phyloP scores from a whole-genome alignment of 2,797 vertebrate species.

The Platyrinchus mystaceus region DNA sequence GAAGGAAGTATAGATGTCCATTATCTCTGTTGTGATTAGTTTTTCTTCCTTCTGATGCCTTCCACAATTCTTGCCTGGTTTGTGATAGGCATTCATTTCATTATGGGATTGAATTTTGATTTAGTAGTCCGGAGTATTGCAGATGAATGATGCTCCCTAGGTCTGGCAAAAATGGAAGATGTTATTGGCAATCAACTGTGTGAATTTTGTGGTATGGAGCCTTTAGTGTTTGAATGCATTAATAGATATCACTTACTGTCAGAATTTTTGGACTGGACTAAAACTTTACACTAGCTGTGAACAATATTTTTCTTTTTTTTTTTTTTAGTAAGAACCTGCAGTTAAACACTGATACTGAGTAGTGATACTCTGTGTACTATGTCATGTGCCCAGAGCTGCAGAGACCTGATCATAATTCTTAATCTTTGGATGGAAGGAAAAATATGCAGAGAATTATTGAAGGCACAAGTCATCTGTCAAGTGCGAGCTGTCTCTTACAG shows the following conservation, averaged over 20 bases:
- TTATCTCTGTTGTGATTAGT: not conserved
- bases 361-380: accelerated
- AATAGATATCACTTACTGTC: not conserved
- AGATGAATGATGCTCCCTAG: not conserved
- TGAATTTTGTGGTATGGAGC: not conserved
- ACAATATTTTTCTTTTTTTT: not conserved
- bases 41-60: not conserved
- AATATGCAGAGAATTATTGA: not conserved
- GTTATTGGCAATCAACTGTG: not conserved
- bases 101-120: not conserved
- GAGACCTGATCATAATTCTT: not conserved
- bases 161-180: not conserved
- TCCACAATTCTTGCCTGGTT: not conserved
- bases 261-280: not conserved
- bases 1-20: not conserved
- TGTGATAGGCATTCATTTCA: not conserved
- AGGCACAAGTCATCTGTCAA: constrained; percentile 8
- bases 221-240: not conserved
- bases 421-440: not conserved
- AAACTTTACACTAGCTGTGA: not conserved
- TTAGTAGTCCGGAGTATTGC: not conserved
- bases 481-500: not conserved
- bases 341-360: not conserved
- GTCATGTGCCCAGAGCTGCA: not conserved
- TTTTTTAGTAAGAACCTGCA: not conserved